Conservation (phyloP, 1,140 invertebrate species). For the Temnothorax longispinosus region DNA sequence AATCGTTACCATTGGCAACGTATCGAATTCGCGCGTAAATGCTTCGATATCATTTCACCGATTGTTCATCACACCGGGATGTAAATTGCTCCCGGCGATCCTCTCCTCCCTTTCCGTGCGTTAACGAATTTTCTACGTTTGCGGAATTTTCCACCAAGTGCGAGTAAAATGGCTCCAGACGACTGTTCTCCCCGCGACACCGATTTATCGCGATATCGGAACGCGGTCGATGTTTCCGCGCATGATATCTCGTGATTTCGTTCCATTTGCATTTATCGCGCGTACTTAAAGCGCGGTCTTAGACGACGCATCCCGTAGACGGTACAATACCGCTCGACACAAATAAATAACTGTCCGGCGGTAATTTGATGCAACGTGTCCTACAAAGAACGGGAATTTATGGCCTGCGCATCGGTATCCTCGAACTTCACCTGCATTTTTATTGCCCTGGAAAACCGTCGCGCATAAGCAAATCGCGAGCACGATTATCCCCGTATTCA, state of each 20-base stretch:
- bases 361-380: neutral
- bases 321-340: neutral
- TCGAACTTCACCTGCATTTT: slow-evolving; percentile 20
- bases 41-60: neutral
- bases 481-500: neutral
- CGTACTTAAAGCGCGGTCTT: slow-evolving; percentile 25
- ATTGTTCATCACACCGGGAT: neutral
- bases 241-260: slow-evolving; percentile 5
- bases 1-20: neutral
- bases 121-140: neutral
- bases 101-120: neutral
- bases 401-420: neutral
- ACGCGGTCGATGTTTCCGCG: slow-evolving; percentile 31
- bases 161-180: neutral
- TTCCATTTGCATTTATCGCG: slow-evolving; percentile 29
- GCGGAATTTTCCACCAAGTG: neutral
- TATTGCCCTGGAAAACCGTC: neutral
- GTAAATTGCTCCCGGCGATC: neutral
- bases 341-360: slow-evolving; percentile 40
- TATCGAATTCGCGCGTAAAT: slow-evolving; percentile 17
- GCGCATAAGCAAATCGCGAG: slow-evolving; percentile 4
- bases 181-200: neutral
- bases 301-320: slow-evolving; percentile 6
- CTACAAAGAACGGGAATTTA: slow-evolving; percentile 40
- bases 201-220: slow-evolving; percentile 8